phyloP scores from a whole-genome alignment of 2,888 invertebrate species.

The Ischnus inquisitorius region DNA sequence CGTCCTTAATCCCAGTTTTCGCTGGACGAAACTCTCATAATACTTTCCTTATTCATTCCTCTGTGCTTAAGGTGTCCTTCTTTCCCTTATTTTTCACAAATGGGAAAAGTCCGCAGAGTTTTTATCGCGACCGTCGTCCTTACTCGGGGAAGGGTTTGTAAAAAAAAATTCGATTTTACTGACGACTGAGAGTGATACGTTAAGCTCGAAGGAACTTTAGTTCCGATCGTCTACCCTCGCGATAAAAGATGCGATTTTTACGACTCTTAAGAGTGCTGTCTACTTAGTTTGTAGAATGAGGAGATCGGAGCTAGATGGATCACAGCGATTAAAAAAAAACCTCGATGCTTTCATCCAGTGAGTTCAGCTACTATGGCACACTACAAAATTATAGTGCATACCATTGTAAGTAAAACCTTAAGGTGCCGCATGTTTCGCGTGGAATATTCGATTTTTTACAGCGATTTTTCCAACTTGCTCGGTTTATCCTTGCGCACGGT shows the following conservation, averaged over 20 bases:
- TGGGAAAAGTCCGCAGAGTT: slow-evolving; percentile 8
- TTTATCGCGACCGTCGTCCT: slow-evolving; percentile 1
- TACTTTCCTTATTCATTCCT: background rate
- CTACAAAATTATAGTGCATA: no score
- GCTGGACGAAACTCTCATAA: slow-evolving; percentile 25
- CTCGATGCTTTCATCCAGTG: no score
- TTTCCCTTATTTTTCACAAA: slow-evolving; percentile 20
- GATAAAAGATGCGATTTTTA: slow-evolving; percentile 41
- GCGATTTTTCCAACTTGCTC: no score
- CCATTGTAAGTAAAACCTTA: no score
- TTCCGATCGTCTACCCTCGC: slow-evolving; percentile 7
- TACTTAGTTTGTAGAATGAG: slow-evolving; percentile 31
- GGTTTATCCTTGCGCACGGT: no score
- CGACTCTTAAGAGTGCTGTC: slow-evolving; percentile 12
- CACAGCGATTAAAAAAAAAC: no score
- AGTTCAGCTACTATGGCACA: no score
- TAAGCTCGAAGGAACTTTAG: slow-evolving; percentile 40
- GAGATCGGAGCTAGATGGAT: background rate
- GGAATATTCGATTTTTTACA: no score
- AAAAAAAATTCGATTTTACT: slow-evolving; percentile 28
- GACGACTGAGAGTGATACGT: background rate
- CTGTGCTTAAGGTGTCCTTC: background rate
- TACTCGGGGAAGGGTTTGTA: background rate
- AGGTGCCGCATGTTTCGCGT: no score
- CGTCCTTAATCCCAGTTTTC: background rate